Base-by-base conservation (phyloP, 2,113 vertebrate species). In the Bos taurus region DNA sequence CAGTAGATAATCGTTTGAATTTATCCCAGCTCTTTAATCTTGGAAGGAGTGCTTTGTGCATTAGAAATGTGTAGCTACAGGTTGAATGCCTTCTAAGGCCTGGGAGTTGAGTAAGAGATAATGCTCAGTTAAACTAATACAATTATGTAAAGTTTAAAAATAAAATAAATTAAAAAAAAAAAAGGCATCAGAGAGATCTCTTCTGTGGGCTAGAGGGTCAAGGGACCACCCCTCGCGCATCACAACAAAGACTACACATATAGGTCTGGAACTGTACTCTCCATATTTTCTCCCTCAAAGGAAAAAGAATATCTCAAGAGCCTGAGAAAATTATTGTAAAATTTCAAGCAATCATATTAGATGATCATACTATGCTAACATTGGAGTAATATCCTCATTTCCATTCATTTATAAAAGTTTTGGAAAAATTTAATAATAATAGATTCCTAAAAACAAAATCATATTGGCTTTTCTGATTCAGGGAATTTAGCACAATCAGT, bases 41-140 rank as follows among this genome's bases (percentile, higher is more conserved):
- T 71, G 26, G n/a, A 81, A n/a, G 2, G 2, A 52, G 46, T 59
- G 14, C 19, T 48, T 78, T 71, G 2, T 36, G 9, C 43, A 6
- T 36, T 60, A 59, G 33, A 48, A 67, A 3, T 60, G 2, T 59
- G 46, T 62, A 50, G 25, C 56, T 54, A 10, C 36, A 19, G 5
- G 25, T 26, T 62, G 25, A 84, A 23, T 33, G 26, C 15, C 8
- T 71, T 46, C 59, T 46, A 10, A 57, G 30, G 13, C 46, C n/a
- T 30, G 1, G 4, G n/a, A 13, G 4, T 50, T 2, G 19, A 3
- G 19, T 7, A 36, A 4, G 5, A n/a, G 13, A 36, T 33, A 10
- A 43, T 8, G 67, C 5, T 26, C 36, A 78, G 15, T 36, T 36
- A 36, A 36, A 36, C 36, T 36, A 36, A 36, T 36, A 36, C 36